Evolutionary conservation across 2,797 vertebrate genomes (phyloP), one percentile per base, ranked within the genome.

Genomic region (Hirundo rustica): DNA sequence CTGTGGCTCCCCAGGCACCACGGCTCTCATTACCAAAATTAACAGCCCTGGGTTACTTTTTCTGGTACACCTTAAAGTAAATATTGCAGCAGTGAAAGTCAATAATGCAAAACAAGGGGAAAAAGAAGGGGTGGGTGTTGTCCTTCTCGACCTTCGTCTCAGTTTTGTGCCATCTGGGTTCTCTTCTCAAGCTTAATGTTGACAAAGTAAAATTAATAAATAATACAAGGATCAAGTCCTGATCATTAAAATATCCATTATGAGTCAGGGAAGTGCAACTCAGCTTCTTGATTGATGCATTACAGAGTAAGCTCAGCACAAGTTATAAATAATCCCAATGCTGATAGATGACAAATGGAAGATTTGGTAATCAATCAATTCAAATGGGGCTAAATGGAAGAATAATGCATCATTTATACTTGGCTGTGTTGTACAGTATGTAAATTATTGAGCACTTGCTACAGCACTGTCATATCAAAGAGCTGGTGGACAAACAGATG

Each of bases 241-340:
- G 60, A 73, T 92, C 96, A 96, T 96, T 97, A 96, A 92, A 95
- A 92, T 94, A 88, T 64, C 93, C 95, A 96, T 96, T 97, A 97
- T 88, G 97, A 92, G 92, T 94, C 89, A 88, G 92, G 91, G 95
- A 97, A 97, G 50, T 91, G 82, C 95, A 97, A 80, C 93, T 97
- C 97, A 97, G 95, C 94, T 96, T 40, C 78, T 92, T 96, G 96
- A 97, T 85, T 95, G 96, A 94, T 93, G 95, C 91, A 71, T 85
- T 94, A 81, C 50, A 58, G 66, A 11, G 48, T 93, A 96, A 94
- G 89, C 95, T 98, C 97, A 97, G 97, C 97, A 97, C 79, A 97
- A 97, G 93, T 92, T 94, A 97, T 91, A 97, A 97, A 97, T 97
- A 97, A 96, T 96, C 96, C 14, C 95, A 93, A 71, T 90, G 96